Conservation (phyloP, 2,797 vertebrate species). For the Brachyrhaphis roseni region DNA sequence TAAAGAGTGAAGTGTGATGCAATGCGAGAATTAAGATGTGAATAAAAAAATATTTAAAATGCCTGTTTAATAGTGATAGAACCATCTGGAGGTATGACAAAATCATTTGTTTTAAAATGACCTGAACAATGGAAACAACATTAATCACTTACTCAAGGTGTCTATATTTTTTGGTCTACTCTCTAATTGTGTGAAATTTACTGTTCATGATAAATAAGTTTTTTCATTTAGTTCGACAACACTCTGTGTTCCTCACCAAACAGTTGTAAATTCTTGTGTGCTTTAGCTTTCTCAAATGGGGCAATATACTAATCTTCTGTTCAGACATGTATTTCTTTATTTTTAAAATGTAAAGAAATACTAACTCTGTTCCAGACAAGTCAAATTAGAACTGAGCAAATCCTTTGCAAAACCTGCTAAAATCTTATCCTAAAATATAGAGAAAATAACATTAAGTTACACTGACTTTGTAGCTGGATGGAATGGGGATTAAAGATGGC, state of each 20-base stretch:
- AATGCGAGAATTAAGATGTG: background rate
- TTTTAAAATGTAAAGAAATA: background rate
- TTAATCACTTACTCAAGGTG: background rate
- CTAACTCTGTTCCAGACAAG: background rate
- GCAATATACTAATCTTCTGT: background rate
- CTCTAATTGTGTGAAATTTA: background rate
- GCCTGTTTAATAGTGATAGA: background rate
- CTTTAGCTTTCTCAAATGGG: background rate
- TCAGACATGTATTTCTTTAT: background rate
- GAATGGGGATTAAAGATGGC: constrained; percentile 38
- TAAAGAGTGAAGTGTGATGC: background rate
- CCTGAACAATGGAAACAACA: background rate
- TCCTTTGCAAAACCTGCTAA: background rate
- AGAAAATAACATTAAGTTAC: constrained; percentile 23
- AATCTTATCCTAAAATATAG: constrained; percentile 1
- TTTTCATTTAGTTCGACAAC: no score
- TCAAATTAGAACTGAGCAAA: background rate
- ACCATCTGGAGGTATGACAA: background rate
- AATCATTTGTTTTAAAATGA: background rate
- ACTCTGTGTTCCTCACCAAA: background rate
- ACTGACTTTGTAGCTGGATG: constrained; percentile 28
- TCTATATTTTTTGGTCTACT: background rate
- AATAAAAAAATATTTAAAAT: background rate
- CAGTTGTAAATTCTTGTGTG: background rate
- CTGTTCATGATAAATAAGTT: no score